Evolutionary conservation across 2,888 invertebrate genomes (phyloP).

Genomic region (Eupithecia pulchellata): DNA sequence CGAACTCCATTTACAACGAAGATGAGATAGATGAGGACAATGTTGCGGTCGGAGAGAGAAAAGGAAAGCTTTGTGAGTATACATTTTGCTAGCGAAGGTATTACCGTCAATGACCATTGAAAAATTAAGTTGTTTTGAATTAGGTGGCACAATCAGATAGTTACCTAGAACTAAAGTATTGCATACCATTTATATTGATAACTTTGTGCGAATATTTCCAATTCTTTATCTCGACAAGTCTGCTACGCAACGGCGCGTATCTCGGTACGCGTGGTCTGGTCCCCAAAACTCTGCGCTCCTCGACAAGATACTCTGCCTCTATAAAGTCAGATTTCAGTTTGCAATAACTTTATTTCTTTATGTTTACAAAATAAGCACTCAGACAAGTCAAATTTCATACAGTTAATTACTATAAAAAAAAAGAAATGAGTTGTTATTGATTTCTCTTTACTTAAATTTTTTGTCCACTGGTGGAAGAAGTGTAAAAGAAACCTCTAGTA

Average conservation of each 20-base stretch:
- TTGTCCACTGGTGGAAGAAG: no score
- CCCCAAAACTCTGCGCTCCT: background rate
- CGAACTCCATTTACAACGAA: conserved; percentile 57
- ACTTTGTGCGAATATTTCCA: background rate
- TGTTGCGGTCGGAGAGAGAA: conserved; percentile 51
- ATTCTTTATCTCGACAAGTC: background rate
- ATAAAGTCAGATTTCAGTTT: no score
- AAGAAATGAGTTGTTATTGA: no score
- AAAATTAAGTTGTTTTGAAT: background rate
- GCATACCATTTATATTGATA: background rate
- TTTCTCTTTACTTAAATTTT: no score
- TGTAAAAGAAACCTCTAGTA: no score
- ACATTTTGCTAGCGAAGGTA: background rate
- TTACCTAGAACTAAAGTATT: background rate
- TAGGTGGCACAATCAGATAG: background rate
- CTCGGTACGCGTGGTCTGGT: background rate
- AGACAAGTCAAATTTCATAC: no score
- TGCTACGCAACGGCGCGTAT: background rate
- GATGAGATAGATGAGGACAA: conserved; percentile 49
- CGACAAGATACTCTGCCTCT: background rate
- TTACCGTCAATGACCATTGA: background rate
- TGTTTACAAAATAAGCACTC: no score
- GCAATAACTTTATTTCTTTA: no score
- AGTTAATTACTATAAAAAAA: no score
- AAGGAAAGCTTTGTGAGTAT: conserved; percentile 75